A percentile compares a stretch with the other conserved stretches of the same genome.
phyloP scores from a whole-genome alignment of 2,797 vertebrate genomes.

The Thripadectes ignobilis region DNA sequence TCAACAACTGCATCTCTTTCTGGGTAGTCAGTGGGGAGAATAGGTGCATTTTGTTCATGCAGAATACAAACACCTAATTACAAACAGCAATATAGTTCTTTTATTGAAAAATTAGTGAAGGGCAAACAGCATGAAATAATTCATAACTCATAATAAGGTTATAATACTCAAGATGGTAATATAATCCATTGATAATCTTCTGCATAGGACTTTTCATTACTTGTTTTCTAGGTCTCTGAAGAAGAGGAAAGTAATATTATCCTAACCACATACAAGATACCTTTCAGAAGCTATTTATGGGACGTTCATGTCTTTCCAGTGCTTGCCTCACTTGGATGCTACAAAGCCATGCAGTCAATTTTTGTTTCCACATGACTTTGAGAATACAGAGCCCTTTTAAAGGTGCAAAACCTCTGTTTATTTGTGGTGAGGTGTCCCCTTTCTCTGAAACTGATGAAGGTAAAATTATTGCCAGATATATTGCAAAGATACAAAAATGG shows the following conservation, averaged over 20 bases:
- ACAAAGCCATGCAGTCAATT: background rate
- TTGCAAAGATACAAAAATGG: background rate
- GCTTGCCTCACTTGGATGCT: background rate
- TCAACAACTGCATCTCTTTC: background rate
- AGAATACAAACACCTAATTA: background rate
- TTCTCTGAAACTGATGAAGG: background rate
- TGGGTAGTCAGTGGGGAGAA: background rate
- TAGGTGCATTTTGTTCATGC: background rate
- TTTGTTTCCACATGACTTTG: background rate
- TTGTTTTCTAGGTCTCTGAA: background rate
- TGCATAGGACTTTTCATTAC: background rate
- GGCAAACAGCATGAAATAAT: background rate
- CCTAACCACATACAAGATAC: background rate
- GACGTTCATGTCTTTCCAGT: background rate
- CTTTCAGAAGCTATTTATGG: background rate
- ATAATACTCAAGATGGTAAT: background rate
- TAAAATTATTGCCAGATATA: background rate
- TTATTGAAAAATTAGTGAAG: background rate
- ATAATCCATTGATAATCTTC: background rate
- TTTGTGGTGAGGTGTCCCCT: background rate
- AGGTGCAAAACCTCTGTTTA: background rate
- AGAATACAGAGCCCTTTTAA: background rate
- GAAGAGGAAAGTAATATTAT: background rate
- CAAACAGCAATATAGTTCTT: background rate
- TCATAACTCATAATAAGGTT: background rate